These are phyloP conservation scores for Odontocolon sp. DNA, from an alignment of 2,888 invertebrate genomes.

Conservation along the genomic window DNA sequence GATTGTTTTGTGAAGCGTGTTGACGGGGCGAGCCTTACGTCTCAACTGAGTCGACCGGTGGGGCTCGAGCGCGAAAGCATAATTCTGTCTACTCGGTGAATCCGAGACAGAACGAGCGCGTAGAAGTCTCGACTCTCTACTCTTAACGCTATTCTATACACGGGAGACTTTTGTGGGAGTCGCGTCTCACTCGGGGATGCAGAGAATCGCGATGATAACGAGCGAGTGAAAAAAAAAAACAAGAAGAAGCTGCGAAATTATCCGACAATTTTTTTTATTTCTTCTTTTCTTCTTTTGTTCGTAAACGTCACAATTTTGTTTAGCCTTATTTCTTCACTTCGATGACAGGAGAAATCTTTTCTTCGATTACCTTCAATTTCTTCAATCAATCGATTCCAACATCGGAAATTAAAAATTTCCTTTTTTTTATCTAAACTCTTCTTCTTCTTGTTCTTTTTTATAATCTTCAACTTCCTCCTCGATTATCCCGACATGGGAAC, in stretches of 20 bases:
- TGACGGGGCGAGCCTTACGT: conserved; percentile 79
- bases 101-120: conserved; percentile 75
- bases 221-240: too few relatives aligned
- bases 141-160: conserved; percentile 58
- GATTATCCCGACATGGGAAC: too few relatives aligned
- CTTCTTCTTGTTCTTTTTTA: too few relatives aligned
- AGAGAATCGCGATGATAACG: conserved; percentile 62
- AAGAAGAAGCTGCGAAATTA: too few relatives aligned
- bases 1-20: conserved; percentile 68
- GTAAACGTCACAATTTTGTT: not conserved
- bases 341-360: too few relatives aligned
- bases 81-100: conserved; percentile 80
- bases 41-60: conserved; percentile 79
- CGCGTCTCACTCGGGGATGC: conserved; percentile 58
- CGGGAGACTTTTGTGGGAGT: conserved; percentile 54
- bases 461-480: too few relatives aligned
- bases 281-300: not conserved
- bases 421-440: too few relatives aligned
- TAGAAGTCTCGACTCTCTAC: too few relatives aligned
- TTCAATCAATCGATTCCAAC: too few relatives aligned
- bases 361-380: too few relatives aligned
- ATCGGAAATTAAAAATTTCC: too few relatives aligned
- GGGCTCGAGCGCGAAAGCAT: conserved; percentile 78
- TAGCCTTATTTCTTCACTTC: too few relatives aligned
- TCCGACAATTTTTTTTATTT: not conserved